Evolutionary conservation across 1,140 invertebrate genomes (phyloP).

Genomic region (Himalopsyche phryganea): DNA sequence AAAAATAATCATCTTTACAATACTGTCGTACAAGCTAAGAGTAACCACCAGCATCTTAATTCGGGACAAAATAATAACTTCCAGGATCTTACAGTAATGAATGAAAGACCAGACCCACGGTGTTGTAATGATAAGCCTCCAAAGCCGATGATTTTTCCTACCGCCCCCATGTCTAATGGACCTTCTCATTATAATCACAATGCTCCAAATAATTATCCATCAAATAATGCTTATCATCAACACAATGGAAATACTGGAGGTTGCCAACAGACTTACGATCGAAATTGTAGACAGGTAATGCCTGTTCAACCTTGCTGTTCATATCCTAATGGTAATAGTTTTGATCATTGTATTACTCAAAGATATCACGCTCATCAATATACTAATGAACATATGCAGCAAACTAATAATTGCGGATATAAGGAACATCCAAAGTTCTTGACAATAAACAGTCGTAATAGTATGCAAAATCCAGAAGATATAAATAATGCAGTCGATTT

Average conservation of each 20-base stretch:
- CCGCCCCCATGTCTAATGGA: neutral
- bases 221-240: neutral
- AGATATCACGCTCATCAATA: neutral
- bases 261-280: too few relatives aligned
- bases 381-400: too few relatives aligned
- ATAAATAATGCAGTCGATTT: slow-evolving; percentile 9
- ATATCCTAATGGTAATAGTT: neutral
- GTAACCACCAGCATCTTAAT: neutral
- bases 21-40: neutral
- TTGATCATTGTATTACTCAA: neutral
- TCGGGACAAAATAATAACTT: neutral
- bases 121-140: neutral
- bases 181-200: neutral
- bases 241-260: too few relatives aligned
- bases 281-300: too few relatives aligned
- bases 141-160: neutral
- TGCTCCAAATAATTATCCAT: neutral
- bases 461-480: neutral
- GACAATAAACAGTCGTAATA: neutral
- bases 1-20: too few relatives aligned
- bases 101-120: neutral
- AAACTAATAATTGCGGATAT: neutral
- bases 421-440: neutral
- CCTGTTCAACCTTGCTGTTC: neutral
- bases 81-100: neutral